Evolutionary conservation across 2,113 vertebrate genomes (phyloP), one percentile per base, ranked within the genome.

Genomic region (Artemisiospiza belli): DNA sequence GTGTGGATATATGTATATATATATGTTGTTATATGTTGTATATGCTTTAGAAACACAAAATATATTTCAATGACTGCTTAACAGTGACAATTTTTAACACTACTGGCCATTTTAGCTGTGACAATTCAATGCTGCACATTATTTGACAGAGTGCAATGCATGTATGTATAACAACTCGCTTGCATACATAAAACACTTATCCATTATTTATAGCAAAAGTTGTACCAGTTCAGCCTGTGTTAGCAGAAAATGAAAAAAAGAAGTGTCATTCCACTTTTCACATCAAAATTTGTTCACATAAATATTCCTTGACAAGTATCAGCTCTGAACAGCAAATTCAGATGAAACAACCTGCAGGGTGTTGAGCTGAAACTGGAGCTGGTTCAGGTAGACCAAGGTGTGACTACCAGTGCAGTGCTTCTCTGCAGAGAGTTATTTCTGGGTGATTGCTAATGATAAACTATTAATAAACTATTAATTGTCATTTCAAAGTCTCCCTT

Each of bases 161-260:
- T 28, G 16, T 54, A 61, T 44, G 23, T 78, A 8, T 46, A 84
- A 81, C 8, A 18, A 78, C 72, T 78, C 4, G 3, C 68, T 70
- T 75, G 73, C 51, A 87, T 89, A 78, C 57, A 78, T 92, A 75
- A 94, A 94, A 31, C 31, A 84, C 20, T 76, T 64, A 61, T 82
- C 37, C 54, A 89, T 84, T 96, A 92, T 89, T 94, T 96, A 93
- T 68, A 87, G 76, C 43, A 75, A 55, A 95, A 87, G 73, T 43
- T 84, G 37, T 64, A 87, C n/a, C 39, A 55, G 39, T 92, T 82
- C 73, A 94, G 47, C 37, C 61, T n/a, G 25, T 43, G 77, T 55
- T 92, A 75, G 70, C 54, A 95, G 37, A 83, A 95, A 89, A 85
- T 28, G 21, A 54, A 91, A 94, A 75, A 88, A 69, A 86, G 39